Evolutionary conservation across 2,113 vertebrate genomes (phyloP), one percentile per base, ranked within the genome.

Genomic region (Marmota monax): DNA sequence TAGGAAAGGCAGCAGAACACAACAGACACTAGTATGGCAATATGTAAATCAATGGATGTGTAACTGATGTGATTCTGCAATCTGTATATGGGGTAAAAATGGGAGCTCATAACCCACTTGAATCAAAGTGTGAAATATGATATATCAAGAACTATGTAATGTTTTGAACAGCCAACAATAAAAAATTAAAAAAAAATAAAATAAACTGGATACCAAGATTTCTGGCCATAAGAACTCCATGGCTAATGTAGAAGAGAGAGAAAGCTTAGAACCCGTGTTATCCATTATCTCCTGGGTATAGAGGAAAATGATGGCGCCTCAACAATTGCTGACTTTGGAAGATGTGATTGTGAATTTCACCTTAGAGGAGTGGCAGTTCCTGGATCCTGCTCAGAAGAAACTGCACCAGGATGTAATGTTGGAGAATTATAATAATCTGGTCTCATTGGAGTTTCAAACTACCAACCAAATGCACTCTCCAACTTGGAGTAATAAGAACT

Each of bases 381-480:
- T 95, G 48, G 23, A 7, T 14, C 53, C 76, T 14, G 67, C 14
- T 27, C 89, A 97, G 92, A 89, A 85, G 63, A 0, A 5, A 72
- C n/a, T 76, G 73, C 45, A 76, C 73, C 12, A 39, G 42, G 73
- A 76, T 39, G 39, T 45, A 25, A 45, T n/a, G 93, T 3, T 72
- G 84, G 91, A 97, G n/a, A 97, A 83, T 74, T 84, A 86, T 2
- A 58, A 92, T 18, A 86, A 90, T 56, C 88, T 94, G 39, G 25
- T 97, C 13, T 76, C 89, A 4, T 1, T 76, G 17, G 94, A 79
- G n/a, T 94, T 80, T 82, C 88, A 94, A 27, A 14, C 16, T 63
- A 37, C 39, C 65, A 99, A 99, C 99, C 99, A 98, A 29, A 80
- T 98, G 90, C 92, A 92, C 76, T 98, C 87, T 98, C 92, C 97